Evolutionary conservation across 1,140 invertebrate species (phyloP).

Genomic region (Pteromalus puparum): DNA sequence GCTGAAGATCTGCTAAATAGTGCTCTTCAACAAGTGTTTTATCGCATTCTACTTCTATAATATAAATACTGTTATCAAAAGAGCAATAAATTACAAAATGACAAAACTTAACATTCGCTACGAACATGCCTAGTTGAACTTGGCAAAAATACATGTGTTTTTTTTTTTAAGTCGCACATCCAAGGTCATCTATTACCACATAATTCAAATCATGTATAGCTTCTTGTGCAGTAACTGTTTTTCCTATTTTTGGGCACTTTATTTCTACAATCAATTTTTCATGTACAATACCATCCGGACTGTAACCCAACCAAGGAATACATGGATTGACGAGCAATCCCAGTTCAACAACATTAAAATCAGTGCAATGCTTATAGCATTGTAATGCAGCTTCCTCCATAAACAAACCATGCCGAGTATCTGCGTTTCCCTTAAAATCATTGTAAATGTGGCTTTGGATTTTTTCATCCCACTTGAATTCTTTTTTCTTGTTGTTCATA

Average conservation of each 20-base stretch:
- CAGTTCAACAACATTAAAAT: background rate
- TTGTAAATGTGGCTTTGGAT: background rate
- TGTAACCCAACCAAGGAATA: slow-evolving; percentile 12
- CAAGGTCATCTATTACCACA: background rate
- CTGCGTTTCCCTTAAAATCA: background rate
- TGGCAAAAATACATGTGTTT: slow-evolving; percentile 12
- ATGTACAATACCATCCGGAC: background rate
- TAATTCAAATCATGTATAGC: background rate
- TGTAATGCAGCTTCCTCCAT: background rate
- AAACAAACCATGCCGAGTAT: background rate
- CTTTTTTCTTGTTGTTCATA: background rate
- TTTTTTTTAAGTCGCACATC: background rate
- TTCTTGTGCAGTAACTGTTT: slow-evolving; percentile 1
- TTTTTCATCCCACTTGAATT: slow-evolving; percentile 1
- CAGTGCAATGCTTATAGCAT: background rate
- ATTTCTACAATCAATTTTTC: background rate
- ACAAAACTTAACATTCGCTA: background rate
- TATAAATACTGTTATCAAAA: background rate
- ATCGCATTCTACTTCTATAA: background rate
- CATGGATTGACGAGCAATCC: background rate
- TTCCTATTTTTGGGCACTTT: slow-evolving; percentile 13
- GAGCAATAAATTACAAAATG: background rate
- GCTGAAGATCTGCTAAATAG: background rate
- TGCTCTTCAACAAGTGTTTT: background rate
- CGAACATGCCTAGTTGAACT: slow-evolving; percentile 8